Evolutionary conservation across 2,888 invertebrate genomes (phyloP).

Genomic region (Cosmorhoe ocellata): DNA sequence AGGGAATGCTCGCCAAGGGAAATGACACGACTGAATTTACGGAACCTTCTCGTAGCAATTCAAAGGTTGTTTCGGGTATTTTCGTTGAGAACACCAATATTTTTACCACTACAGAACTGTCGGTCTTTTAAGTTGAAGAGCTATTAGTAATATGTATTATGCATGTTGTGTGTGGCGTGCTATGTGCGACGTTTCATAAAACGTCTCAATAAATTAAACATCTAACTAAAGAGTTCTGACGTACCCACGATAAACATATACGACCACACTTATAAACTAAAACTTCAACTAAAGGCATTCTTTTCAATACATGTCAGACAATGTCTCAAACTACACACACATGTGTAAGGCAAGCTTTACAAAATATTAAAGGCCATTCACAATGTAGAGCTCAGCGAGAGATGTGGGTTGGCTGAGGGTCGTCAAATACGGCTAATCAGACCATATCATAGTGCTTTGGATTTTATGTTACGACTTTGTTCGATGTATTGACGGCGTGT

Average conservation of each 20-base stretch:
- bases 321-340: too few species aligned
- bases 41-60: constrained; percentile 48
- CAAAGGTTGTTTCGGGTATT: constrained; percentile 47
- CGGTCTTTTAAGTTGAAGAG: not conserved
- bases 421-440: constrained; percentile 7
- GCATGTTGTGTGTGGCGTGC: too few species aligned
- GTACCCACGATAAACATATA: too few species aligned
- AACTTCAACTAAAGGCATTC: too few species aligned
- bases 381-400: not conserved
- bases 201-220: too few species aligned
- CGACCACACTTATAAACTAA: too few species aligned
- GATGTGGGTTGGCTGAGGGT: constrained; percentile 9
- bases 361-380: not conserved
- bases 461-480: constrained; percentile 10
- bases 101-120: constrained; percentile 1
- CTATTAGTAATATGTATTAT: too few species aligned
- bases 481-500: constrained; percentile 6
- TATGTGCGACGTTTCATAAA: too few species aligned
- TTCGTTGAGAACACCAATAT: constrained; percentile 37
- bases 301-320: too few species aligned
- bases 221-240: too few species aligned
- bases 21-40: constrained; percentile 59
- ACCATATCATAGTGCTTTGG: not conserved
- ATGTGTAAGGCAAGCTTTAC: not conserved
- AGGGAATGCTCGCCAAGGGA: constrained; percentile 48